Percentiles rank a stretch among this genome's conserved stretches.
phyloP scores from a whole-genome alignment of 2,113 vertebrate species.

The Leucoraja erinaceus region DNA sequence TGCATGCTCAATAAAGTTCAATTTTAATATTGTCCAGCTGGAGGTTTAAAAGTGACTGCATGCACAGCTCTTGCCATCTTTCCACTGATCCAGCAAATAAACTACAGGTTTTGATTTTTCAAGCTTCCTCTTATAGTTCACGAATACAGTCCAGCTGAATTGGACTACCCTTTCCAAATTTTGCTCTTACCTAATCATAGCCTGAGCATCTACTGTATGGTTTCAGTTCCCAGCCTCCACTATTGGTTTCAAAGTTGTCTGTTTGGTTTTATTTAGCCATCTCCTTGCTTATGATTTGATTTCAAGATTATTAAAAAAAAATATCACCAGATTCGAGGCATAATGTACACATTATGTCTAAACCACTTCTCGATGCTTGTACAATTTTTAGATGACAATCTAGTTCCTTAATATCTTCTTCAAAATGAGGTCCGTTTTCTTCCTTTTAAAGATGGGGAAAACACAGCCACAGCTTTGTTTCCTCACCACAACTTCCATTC shows the following conservation, averaged over 20 bases:
- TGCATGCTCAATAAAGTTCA: no score
- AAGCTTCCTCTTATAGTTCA: background rate
- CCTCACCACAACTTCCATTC: no score
- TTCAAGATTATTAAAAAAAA: background rate
- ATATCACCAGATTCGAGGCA: background rate
- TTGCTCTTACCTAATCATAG: background rate
- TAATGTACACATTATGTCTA: no score
- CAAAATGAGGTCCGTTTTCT: background rate
- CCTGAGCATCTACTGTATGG: background rate
- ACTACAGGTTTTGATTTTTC: background rate
- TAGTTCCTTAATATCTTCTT: background rate
- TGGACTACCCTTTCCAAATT: background rate
- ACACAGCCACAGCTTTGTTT: no score
- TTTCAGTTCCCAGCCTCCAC: background rate
- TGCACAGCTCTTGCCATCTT: background rate
- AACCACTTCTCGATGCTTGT: background rate
- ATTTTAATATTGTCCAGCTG: background rate
- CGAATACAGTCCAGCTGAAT: background rate
- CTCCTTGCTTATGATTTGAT: background rate
- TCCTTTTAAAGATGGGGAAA: background rate
- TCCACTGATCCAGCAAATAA: background rate
- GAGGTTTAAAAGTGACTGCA: background rate
- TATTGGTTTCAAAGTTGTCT: background rate
- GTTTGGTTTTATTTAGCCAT: background rate
- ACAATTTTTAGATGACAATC: background rate